Conservation (phyloP, 2,113 vertebrate genomes). For the Ciconia boyciana region DNA sequence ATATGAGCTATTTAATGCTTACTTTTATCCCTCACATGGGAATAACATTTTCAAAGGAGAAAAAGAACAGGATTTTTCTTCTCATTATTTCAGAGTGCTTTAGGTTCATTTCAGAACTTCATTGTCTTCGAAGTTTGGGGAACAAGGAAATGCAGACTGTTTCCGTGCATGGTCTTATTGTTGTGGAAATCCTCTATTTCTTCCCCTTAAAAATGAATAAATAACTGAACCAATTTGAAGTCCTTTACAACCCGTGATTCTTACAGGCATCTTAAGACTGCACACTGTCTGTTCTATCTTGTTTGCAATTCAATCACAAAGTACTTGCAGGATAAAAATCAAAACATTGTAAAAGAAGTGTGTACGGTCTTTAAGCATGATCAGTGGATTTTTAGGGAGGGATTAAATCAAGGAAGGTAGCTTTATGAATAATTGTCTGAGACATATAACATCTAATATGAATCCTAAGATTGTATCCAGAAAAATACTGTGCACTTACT, state of each 20-base stretch:
- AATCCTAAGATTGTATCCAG: not conserved
- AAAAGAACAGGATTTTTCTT: not conserved
- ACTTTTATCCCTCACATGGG: not conserved
- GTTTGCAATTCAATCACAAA: not conserved
- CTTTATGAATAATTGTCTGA: not conserved
- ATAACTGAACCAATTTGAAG: not conserved
- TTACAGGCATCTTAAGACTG: not conserved
- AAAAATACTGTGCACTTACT: not conserved
- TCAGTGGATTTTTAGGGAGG: not conserved
- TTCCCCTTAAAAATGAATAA: slow-evolving; percentile 10
- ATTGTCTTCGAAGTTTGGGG: not conserved
- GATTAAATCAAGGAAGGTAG: not conserved
- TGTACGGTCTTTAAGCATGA: not conserved
- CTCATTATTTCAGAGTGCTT: slow-evolving; percentile 24
- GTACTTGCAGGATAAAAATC: not conserved
- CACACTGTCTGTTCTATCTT: not conserved
- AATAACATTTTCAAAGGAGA: not conserved
- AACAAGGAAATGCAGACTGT: not conserved
- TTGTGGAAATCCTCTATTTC: slow-evolving; percentile 4
- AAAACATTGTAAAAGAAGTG: not conserved
- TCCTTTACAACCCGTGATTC: not conserved
- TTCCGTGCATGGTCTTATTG: not conserved
- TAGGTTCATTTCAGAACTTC: not conserved
- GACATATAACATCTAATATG: not conserved
- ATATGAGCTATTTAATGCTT: not conserved